A percentile compares a stretch with the other conserved stretches of the same genome.
Evolutionary conservation across 1,140 invertebrate species (phyloP).

Genomic region (Drosophila obscura): DNA sequence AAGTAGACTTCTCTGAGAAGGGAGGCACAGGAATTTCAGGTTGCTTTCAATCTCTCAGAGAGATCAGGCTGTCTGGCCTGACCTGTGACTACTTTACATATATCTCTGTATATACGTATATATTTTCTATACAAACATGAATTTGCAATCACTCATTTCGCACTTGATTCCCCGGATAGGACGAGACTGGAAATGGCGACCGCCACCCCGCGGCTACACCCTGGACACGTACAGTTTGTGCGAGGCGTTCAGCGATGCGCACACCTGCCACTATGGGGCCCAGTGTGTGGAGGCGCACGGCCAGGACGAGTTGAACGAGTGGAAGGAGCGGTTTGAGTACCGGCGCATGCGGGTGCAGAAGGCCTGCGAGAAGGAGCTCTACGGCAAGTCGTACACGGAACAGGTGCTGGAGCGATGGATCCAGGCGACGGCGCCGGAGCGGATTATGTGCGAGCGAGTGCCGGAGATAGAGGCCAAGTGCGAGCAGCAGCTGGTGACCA

Average conservation of each 20-base stretch:
- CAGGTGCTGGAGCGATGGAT: conserved; percentile 88
- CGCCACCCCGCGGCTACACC: conserved; percentile 88
- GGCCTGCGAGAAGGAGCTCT: conserved; percentile 88
- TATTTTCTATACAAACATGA: conserved; percentile 8
- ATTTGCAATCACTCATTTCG: conserved; percentile 11
- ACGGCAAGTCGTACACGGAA: conserved; percentile 88
- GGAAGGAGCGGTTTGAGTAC: conserved; percentile 90
- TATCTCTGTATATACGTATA: too few species aligned
- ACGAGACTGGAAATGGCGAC: conserved; percentile 88
- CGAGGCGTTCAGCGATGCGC: conserved; percentile 85
- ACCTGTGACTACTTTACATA: too few species aligned
- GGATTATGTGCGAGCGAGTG: conserved; percentile 86
- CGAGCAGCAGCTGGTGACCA: conserved; percentile 87
- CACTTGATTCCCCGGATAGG: conserved; percentile 57
- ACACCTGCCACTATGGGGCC: conserved; percentile 87
- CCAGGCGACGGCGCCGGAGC: conserved; percentile 86
- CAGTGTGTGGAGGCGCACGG: conserved; percentile 92
- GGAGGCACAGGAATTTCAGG: too few species aligned
- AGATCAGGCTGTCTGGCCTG: too few species aligned
- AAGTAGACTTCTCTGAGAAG: too few species aligned
- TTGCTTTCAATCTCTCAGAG: too few species aligned
- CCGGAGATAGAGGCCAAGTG: conserved; percentile 87
- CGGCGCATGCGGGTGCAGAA: conserved; percentile 87
- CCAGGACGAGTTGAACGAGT: conserved; percentile 89
- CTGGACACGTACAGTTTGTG: conserved; percentile 86